Evolutionary conservation across 2,113 vertebrate species (phyloP).

Genomic region (Ibidorhyncha struthersii): DNA sequence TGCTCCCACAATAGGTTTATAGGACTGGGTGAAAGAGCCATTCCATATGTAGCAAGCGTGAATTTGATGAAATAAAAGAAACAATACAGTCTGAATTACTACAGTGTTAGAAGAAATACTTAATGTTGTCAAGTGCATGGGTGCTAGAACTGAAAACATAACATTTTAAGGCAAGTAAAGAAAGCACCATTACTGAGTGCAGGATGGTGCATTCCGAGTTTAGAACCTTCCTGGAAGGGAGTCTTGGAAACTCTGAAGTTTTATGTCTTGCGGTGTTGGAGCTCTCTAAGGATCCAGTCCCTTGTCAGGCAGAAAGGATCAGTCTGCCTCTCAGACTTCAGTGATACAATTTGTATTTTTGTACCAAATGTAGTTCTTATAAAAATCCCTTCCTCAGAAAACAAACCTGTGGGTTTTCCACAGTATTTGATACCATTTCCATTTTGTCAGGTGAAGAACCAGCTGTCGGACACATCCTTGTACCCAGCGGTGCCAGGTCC

Average conservation of each 20-base stretch:
- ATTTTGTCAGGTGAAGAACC: not conserved
- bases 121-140: not conserved
- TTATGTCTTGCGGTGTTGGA: rapidly evolving
- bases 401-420: not conserved
- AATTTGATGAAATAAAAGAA: not conserved
- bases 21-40: not conserved
- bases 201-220: not conserved
- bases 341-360: not conserved
- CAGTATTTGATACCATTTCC: not conserved
- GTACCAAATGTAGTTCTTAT: not conserved
- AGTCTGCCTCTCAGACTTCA: not conserved
- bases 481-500: rapidly evolving
- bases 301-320: not conserved
- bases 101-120: not conserved
- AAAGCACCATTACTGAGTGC: not conserved
- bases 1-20: not conserved
- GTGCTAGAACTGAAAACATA: not conserved
- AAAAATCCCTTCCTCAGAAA: not conserved
- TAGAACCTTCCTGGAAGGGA: not conserved
- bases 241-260: not conserved
- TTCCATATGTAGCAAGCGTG: not conserved
- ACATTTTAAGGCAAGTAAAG: not conserved
- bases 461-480: not conserved
- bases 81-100: not conserved
- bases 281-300: not conserved